Base-by-base conservation (phyloP, 2,797 vertebrate species). In the Cynopterus sphinx region DNA sequence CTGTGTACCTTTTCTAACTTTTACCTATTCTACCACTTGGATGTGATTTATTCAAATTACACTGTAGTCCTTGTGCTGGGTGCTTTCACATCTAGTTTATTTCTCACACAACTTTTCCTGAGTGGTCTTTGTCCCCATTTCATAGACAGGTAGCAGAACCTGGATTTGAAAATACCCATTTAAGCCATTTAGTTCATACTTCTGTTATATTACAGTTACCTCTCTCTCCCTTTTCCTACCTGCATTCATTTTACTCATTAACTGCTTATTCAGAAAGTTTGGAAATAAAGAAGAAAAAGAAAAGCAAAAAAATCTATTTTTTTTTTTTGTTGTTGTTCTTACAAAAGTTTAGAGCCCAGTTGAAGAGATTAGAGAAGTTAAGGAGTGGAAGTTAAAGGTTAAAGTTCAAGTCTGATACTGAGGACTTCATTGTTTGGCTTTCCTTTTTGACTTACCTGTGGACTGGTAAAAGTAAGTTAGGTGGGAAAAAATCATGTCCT, bases 251-350 rank as follows among this genome's bases (percentile, higher is more conserved):
- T 89, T 51, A 26, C 39, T 75, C 26, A 83, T 70, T 53, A 59
- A 77, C 13, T 59, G 16, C 70, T 73, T 41, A 73, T 87, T 26
- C 36, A 83, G 10, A 68, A 78, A 67, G 67, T 74, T 73, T 86
- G 49, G 31, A 92, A 92, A 65, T 55, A 26, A 75, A 87, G 63
- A 11, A 73, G 36, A 61, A 85, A 93, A 81, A n/a, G 11, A 41
- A 10, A 94, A 96, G 75, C 28, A 49, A 51, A 79, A 63, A 92
- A 67, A 70, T 51, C 19, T n/a, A 19, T 46, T 28, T 59, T 46
- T 28, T 59, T 39, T 67, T 94, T 73, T n/a, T n/a, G n/a, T n/a
- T n/a, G n/a, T n/a, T 70, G 17, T 83, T 86, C 46, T 93, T 90
- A 36, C 0, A 79, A 31, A 91, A 83, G 6, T 61, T 55, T 43